Conservation (phyloP, 2,888 invertebrate species). For the Dasypogon diadema region DNA sequence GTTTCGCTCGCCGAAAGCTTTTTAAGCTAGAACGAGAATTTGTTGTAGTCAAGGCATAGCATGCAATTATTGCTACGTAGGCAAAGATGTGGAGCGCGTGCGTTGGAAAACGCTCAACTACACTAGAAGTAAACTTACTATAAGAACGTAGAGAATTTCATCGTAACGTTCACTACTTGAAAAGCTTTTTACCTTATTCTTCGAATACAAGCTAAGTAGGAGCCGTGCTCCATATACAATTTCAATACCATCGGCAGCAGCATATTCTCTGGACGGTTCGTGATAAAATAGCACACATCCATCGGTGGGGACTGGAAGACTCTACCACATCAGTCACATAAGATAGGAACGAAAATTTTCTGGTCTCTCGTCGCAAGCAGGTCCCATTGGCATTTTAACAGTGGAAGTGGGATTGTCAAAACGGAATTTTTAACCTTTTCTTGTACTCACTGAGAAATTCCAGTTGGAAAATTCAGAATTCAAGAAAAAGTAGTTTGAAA, state of each 20-base stretch:
- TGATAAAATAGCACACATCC: neutral
- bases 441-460: slow-evolving; percentile 29
- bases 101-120: slow-evolving; percentile 22
- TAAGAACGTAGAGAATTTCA: slow-evolving; percentile 9
- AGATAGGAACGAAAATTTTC: slow-evolving; percentile 59
- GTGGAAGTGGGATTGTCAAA: slow-evolving; percentile 65
- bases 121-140: neutral
- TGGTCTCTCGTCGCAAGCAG: slow-evolving; percentile 60
- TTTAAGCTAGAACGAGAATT: neutral
- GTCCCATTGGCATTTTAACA: slow-evolving; percentile 69
- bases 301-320: slow-evolving; percentile 47
- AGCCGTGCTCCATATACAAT: neutral
- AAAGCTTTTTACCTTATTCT: slow-evolving; percentile 23
- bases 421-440: slow-evolving; percentile 55
- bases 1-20: neutral
- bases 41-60: slow-evolving; percentile 19
- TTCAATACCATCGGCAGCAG: neutral
- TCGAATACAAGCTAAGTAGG: neutral
- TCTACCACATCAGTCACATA: neutral
- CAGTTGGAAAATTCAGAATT: slow-evolving; percentile 21
- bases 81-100: neutral
- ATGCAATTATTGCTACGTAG: slow-evolving; percentile 25
- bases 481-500: slow-evolving; percentile 42
- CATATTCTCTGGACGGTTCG: neutral
- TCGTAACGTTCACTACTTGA: neutral